phyloP scores from a whole-genome alignment of 2,797 vertebrate species.

The Sebastes umbrosus region DNA sequence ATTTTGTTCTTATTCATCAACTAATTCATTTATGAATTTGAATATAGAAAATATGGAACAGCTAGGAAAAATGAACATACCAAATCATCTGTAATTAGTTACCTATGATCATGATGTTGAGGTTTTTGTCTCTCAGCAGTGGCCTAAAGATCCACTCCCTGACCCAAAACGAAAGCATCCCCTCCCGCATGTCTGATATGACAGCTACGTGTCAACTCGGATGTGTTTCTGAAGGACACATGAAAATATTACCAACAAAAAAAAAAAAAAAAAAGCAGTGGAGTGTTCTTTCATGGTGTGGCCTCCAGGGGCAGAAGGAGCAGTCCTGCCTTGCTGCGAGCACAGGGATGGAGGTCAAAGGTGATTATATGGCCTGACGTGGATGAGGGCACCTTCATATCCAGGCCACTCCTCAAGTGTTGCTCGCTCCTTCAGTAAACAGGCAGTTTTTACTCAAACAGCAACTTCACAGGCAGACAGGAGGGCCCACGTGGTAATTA shows the following conservation, averaged over 20 bases:
- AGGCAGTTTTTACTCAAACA: slow-evolving; percentile 69
- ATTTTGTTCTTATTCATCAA: slow-evolving; percentile 72
- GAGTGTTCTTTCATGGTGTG: slow-evolving; percentile 74
- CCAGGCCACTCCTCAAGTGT: slow-evolving; percentile 48
- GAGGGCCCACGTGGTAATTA: slow-evolving; percentile 46
- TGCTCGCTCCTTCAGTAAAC: slow-evolving; percentile 61
- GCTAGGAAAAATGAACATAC: slow-evolving; percentile 91
- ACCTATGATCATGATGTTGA: slow-evolving; percentile 86
- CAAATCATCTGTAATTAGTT: slow-evolving; percentile 84
- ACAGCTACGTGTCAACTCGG: slow-evolving; percentile 55
- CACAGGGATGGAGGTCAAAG: slow-evolving; percentile 59
- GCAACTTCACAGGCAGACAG: slow-evolving; percentile 63
- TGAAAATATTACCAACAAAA: slow-evolving; percentile 65
- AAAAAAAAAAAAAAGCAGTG: slow-evolving; percentile 56
- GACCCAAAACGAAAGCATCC: slow-evolving; percentile 53
- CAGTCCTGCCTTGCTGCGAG: slow-evolving; percentile 54
- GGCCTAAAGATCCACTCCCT: slow-evolving; percentile 63
- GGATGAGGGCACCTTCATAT: slow-evolving; percentile 51
- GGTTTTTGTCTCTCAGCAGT: slow-evolving; percentile 69
- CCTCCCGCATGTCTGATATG: slow-evolving; percentile 43
- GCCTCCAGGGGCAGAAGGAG: slow-evolving; percentile 64
- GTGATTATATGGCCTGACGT: slow-evolving; percentile 39
- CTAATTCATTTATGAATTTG: slow-evolving; percentile 82
- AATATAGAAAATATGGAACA: slow-evolving; percentile 90
- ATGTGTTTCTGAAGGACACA: slow-evolving; percentile 72